phyloP scores from a whole-genome alignment of 2,113 vertebrate genomes.

The Saguinus midas region DNA sequence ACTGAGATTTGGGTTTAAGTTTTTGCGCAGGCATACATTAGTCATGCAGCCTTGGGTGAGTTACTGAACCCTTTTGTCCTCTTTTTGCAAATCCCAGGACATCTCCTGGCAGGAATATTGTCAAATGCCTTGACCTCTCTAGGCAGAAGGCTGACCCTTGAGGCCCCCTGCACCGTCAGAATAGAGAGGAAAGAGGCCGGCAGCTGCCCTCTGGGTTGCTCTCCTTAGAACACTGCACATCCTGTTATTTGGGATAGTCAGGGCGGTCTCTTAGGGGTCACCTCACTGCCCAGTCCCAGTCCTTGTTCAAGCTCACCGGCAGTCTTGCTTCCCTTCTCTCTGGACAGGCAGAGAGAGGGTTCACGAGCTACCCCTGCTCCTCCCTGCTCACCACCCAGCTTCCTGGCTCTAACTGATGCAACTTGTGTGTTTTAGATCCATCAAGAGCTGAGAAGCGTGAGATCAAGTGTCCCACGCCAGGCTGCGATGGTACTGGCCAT shows the following conservation, averaged over 20 bases:
- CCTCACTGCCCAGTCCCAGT: background rate
- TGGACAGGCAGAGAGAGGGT: background rate
- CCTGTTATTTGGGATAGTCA: too few species aligned
- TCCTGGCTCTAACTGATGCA: background rate
- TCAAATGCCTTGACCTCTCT: background rate
- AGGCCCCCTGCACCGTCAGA: too few species aligned
- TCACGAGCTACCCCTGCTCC: fast-evolving
- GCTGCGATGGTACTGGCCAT: constrained; percentile 97
- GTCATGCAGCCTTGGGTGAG: background rate
- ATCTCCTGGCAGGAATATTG: background rate
- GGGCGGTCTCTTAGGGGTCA: background rate
- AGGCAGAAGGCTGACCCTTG: background rate
- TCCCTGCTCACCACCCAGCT: background rate
- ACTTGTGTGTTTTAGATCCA: constrained; percentile 85
- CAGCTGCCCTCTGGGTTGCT: background rate
- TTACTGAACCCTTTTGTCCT: background rate
- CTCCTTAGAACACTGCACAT: fast-evolving
- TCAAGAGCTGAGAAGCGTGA: constrained; percentile 95
- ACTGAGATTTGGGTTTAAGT: background rate
- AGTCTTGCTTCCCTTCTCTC: background rate
- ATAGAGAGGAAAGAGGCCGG: background rate
- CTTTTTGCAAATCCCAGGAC: background rate
- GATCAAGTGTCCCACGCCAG: constrained; percentile 98
- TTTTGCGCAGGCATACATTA: background rate
- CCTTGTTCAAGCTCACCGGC: background rate